These are phyloP conservation scores for Stramonita haemastoma DNA, from an alignment of 2,888 invertebrate species.

Conservation along the genomic window DNA sequence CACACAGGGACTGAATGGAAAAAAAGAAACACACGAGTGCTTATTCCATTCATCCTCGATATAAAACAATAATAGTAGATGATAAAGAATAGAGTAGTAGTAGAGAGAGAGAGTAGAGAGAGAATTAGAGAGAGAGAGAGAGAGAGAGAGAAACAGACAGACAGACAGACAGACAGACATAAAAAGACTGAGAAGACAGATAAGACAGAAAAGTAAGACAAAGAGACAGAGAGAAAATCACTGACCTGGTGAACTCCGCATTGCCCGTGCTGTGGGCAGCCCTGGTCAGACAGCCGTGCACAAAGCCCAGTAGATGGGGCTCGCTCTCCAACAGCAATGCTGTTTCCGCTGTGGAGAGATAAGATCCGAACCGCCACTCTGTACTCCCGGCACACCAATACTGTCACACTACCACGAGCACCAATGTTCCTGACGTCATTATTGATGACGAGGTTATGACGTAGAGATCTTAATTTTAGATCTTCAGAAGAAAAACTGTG, in stretches of 20 bases:
- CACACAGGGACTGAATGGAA: too few relatives aligned
- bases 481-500: neutral
- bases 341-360: constrained; percentile 34
- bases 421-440: neutral
- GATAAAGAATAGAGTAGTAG: too few relatives aligned
- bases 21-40: too few relatives aligned
- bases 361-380: constrained; percentile 22
- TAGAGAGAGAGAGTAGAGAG: too few relatives aligned
- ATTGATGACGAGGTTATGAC: neutral
- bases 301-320: constrained; percentile 11
- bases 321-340: constrained; percentile 34
- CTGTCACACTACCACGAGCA: neutral
- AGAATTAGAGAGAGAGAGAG: too few relatives aligned
- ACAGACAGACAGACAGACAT: too few relatives aligned
- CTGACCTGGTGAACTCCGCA: constrained; percentile 30
- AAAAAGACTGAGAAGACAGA: too few relatives aligned
- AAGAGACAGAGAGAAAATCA: too few relatives aligned
- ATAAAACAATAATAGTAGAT: too few relatives aligned
- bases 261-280: constrained; percentile 16
- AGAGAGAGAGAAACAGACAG: too few relatives aligned
- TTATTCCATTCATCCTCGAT: too few relatives aligned
- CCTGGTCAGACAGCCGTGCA: constrained; percentile 17
- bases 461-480: neutral
- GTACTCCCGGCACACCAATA: neutral
- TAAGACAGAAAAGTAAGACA: too few relatives aligned